Conservation (phyloP, 2,888 invertebrate species). For the Thymelicus acteon region DNA sequence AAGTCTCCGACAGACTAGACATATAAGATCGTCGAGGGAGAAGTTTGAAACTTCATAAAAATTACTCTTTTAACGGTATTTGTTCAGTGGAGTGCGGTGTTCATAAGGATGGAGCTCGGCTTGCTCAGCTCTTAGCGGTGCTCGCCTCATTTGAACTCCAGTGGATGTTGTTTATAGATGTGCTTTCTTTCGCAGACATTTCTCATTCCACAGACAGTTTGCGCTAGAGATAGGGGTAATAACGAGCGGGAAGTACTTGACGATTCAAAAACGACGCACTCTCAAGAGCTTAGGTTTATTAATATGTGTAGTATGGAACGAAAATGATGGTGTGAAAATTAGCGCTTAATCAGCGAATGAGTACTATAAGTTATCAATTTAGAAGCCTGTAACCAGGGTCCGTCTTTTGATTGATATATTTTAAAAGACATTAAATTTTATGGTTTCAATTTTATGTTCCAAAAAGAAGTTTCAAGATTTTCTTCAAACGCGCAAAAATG, state of each 20-base stretch:
- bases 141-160: conserved; percentile 32
- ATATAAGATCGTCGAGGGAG: conserved; percentile 16
- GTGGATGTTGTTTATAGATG: conserved; percentile 30
- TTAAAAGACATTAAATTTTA: background rate
- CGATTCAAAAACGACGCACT: background rate
- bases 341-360: no score
- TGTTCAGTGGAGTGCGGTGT: conserved; percentile 29
- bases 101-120: conserved; percentile 15
- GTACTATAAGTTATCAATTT: no score
- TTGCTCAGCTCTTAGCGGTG: conserved; percentile 16
- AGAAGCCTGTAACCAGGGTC: no score
- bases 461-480: background rate
- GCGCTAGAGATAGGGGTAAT: conserved; percentile 10
- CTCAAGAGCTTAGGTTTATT: background rate
- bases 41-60: conserved; percentile 37
- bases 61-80: conserved; percentile 35
- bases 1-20: conserved; percentile 1
- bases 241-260: conserved; percentile 1
- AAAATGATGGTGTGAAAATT: background rate
- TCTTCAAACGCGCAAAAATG: conserved; percentile 41
- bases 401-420: background rate
- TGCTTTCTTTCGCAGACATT: conserved; percentile 30
- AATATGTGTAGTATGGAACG: background rate
- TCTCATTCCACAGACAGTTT: conserved; percentile 21
- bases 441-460: background rate